phyloP scores from a whole-genome alignment of 2,888 invertebrate species.

The Dicyrtoma fusca region DNA sequence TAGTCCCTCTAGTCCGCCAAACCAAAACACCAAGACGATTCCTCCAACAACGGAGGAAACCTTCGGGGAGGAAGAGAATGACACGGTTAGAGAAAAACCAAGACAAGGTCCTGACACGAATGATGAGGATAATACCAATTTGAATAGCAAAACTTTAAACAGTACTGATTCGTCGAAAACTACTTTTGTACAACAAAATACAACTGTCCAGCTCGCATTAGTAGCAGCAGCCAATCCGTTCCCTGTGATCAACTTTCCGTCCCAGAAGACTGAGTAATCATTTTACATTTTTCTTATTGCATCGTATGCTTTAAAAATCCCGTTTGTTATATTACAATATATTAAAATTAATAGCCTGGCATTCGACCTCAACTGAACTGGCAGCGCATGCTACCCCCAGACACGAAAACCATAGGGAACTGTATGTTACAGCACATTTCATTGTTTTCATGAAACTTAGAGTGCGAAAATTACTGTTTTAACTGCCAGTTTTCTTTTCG shows the following conservation, averaged over 20 bases:
- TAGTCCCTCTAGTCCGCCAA: neutral
- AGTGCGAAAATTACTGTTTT: too few species aligned
- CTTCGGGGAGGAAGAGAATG: neutral
- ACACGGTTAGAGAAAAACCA: neutral
- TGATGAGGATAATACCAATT: neutral
- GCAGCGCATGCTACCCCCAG: too few species aligned
- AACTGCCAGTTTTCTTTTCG: too few species aligned
- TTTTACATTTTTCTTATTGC: too few species aligned
- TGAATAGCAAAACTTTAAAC: neutral
- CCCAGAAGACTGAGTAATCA: slow-evolving; percentile 13
- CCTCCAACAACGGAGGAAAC: neutral
- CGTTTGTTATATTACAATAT: too few species aligned
- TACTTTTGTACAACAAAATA: slow-evolving; percentile 16
- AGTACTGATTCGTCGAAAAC: neutral
- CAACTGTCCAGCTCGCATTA: slow-evolving; percentile 15
- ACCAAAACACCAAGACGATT: neutral
- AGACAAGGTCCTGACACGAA: neutral
- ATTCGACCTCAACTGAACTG: too few species aligned
- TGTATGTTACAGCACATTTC: too few species aligned
- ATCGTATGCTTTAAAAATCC: too few species aligned
- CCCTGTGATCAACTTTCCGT: neutral
- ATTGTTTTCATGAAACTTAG: too few species aligned
- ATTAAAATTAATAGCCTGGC: too few species aligned
- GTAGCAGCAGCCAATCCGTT: neutral
- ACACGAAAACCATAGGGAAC: too few species aligned